Evolutionary conservation across 2,888 invertebrate species (phyloP).

Genomic region (Drosophila kokeensis): DNA sequence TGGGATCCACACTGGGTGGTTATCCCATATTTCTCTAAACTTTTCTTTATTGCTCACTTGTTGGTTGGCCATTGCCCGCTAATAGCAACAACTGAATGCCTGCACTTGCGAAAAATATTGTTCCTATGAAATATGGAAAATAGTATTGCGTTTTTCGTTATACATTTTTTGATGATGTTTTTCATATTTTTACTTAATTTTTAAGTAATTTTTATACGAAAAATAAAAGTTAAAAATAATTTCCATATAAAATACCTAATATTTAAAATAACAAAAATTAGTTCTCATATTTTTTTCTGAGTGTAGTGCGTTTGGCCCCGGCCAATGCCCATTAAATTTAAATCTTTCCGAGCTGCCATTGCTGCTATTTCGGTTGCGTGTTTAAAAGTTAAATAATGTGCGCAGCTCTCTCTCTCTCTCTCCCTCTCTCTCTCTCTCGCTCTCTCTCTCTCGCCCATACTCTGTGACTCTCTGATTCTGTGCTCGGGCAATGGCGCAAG

Average conservation of each 20-base stretch:
- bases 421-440: no score
- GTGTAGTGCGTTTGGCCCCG: slow-evolving; percentile 4
- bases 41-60: slow-evolving; percentile 83
- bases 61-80: slow-evolving; percentile 66
- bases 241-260: background rate
- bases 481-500: slow-evolving; percentile 70
- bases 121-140: background rate
- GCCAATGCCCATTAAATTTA: slow-evolving; percentile 71
- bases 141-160: background rate
- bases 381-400: slow-evolving; percentile 79
- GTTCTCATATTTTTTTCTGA: background rate
- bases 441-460: background rate
- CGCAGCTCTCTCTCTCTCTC: background rate
- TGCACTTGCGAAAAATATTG: slow-evolving; percentile 5
- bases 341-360: slow-evolving; percentile 63
- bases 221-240: background rate
- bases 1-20: slow-evolving; percentile 50
- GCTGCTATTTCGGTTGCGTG: slow-evolving; percentile 66
- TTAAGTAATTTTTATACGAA: background rate
- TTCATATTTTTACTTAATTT: background rate
- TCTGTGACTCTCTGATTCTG: slow-evolving; percentile 3
- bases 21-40: slow-evolving; percentile 81
- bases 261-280: background rate
- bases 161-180: background rate
- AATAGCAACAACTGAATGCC: slow-evolving; percentile 43